These are phyloP conservation scores for Hydrophis major DNA, from an alignment of 2,797 vertebrate genomes.

Conservation along the genomic window DNA sequence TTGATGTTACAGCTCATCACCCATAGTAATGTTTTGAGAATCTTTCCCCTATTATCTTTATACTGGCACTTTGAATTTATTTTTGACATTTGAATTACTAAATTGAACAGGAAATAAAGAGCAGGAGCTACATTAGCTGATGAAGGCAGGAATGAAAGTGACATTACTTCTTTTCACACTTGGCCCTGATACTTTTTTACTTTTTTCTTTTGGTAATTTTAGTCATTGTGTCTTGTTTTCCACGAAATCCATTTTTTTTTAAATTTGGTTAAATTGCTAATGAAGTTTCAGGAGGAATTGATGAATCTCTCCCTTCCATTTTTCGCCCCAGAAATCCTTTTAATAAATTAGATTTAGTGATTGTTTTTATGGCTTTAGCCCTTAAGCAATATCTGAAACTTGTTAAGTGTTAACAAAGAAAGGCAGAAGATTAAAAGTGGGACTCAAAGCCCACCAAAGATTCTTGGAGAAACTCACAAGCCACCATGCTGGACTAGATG, in stretches of 20 bases:
- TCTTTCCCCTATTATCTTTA: slow-evolving; percentile 35
- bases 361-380: neutral
- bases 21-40: slow-evolving; percentile 32
- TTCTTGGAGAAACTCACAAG: neutral
- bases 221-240: slow-evolving; percentile 1
- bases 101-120: slow-evolving; percentile 19
- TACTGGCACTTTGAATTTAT: slow-evolving; percentile 38
- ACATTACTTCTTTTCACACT: slow-evolving; percentile 1
- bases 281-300: neutral
- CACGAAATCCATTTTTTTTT: neutral
- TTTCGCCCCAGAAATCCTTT: neutral
- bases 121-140: neutral
- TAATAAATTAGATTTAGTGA: neutral
- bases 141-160: neutral
- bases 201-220: neutral
- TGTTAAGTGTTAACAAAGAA: neutral
- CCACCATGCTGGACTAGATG: neutral
- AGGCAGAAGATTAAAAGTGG: neutral
- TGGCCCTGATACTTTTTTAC: slow-evolving; percentile 2
- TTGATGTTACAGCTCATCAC: slow-evolving; percentile 45
- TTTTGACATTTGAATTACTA: slow-evolving; percentile 19
- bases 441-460: neutral
- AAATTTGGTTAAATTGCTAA: slow-evolving; percentile 2
- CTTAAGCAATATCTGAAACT: neutral
- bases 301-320: neutral